Evolutionary conservation across 2,797 vertebrate species (phyloP).

Genomic region (Percopsis omiscomaycus): DNA sequence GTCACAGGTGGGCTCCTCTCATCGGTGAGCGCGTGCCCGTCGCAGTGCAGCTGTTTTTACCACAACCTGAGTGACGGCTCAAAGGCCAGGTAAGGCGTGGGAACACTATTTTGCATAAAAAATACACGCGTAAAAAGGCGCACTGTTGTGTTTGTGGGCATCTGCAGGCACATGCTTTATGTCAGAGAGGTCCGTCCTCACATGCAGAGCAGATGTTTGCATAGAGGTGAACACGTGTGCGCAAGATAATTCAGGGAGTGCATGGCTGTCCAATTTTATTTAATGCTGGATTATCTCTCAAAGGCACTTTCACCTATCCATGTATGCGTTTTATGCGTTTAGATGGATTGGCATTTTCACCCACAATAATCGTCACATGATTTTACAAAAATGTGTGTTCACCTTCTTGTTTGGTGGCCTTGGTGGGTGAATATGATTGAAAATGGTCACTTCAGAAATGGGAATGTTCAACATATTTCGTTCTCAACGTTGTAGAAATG

Average conservation of each 20-base stretch:
- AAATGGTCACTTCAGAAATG: no score
- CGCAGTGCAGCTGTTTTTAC: constrained; percentile 93
- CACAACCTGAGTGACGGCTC: constrained; percentile 87
- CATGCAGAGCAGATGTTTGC: constrained; percentile 47
- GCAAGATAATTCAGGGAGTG: constrained; percentile 63
- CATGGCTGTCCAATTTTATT: constrained; percentile 70
- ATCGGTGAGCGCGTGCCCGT: constrained; percentile 79
- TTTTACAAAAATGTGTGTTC: not conserved
- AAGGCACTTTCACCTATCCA: constrained; percentile 75
- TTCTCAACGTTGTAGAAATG: not conserved
- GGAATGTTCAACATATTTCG: not conserved
- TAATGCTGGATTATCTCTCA: constrained; percentile 81
- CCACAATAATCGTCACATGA: constrained; percentile 7
- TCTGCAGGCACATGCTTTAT: constrained; percentile 16
- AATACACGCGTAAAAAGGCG: not conserved
- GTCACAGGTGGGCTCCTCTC: constrained; percentile 72
- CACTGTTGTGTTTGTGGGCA: constrained; percentile 18
- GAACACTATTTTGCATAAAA: not conserved
- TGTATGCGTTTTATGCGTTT: constrained; percentile 47
- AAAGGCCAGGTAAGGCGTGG: constrained; percentile 85
- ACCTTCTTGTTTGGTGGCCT: not conserved
- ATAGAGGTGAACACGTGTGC: constrained; percentile 56
- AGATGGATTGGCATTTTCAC: constrained; percentile 17
- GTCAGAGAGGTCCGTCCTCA: constrained; percentile 17
- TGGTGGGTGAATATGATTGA: not conserved